A percentile compares a stretch with the other conserved stretches of the same genome.
These are phyloP conservation scores for Agriotes lineatus DNA, from an alignment of 2,888 invertebrate genomes.

Conservation along the genomic window DNA sequence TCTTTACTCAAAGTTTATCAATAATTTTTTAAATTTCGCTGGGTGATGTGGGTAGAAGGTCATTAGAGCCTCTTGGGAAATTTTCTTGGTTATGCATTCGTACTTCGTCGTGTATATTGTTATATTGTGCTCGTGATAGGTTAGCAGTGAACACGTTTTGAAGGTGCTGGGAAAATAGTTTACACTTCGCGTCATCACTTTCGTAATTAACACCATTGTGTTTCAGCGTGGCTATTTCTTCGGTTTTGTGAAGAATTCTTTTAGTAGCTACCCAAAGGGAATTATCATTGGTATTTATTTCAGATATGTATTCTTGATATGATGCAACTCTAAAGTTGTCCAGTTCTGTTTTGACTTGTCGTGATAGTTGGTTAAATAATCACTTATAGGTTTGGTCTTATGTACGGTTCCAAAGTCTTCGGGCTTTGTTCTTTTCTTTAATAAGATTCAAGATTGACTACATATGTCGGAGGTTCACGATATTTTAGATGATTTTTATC, in stretches of 20 bases:
- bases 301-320: background rate
- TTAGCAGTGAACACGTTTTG: background rate
- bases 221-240: background rate
- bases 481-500: no score
- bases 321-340: background rate
- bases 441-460: slow-evolving; percentile 6
- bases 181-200: background rate
- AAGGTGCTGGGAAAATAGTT: background rate
- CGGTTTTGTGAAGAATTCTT: background rate
- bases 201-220: background rate
- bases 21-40: no score
- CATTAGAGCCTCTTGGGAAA: no score
- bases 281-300: background rate
- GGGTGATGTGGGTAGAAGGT: no score
- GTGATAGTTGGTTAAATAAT: background rate
- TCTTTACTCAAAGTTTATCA: no score
- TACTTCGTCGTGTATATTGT: no score
- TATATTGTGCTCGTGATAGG: background rate
- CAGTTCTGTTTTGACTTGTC: background rate
- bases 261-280: background rate
- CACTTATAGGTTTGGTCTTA: background rate
- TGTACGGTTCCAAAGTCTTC: background rate
- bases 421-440: background rate
- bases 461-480: no score
- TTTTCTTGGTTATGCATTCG: no score